A percentile compares a stretch with the other conserved stretches of the same genome.
Evolutionary conservation across 1,140 invertebrate genomes (phyloP).

Genomic region (Brachionus plicatilis): DNA sequence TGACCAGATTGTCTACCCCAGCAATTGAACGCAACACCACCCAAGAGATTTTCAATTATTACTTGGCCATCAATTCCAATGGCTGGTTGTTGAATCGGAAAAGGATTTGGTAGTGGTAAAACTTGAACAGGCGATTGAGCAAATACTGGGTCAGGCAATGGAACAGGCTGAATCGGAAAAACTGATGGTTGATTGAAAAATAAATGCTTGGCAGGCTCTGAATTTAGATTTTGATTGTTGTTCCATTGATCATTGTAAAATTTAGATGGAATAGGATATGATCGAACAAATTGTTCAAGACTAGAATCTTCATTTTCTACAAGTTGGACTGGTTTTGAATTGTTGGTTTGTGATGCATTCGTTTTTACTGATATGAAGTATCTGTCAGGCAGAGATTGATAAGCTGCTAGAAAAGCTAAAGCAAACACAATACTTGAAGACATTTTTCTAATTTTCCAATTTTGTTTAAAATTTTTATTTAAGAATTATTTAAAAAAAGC

Average conservation of each 20-base stretch:
- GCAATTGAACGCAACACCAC: slow-evolving; percentile 34
- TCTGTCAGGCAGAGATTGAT: neutral
- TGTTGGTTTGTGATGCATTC: neutral
- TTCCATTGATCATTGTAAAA: neutral
- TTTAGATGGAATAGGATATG: neutral
- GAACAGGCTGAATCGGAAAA: neutral
- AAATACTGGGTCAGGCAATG: neutral
- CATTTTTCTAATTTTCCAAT: neutral
- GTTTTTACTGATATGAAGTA: neutral
- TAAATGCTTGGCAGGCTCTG: neutral
- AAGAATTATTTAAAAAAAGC: neutral
- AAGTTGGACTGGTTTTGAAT: neutral
- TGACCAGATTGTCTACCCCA: neutral
- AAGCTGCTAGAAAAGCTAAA: neutral
- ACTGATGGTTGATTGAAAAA: neutral
- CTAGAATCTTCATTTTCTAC: neutral
- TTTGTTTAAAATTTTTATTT: neutral
- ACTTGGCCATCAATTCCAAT: neutral
- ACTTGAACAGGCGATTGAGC: neutral
- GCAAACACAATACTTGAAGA: neutral
- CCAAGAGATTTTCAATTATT: slow-evolving; percentile 13
- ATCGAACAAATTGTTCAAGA: neutral
- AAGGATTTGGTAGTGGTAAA: neutral
- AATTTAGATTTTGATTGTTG: neutral
- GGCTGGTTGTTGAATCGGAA: slow-evolving; percentile 1